Evolutionary conservation across 2,113 vertebrate genomes (phyloP), one percentile per base, ranked within the genome.

Genomic region (Grammomys surdaster): DNA sequence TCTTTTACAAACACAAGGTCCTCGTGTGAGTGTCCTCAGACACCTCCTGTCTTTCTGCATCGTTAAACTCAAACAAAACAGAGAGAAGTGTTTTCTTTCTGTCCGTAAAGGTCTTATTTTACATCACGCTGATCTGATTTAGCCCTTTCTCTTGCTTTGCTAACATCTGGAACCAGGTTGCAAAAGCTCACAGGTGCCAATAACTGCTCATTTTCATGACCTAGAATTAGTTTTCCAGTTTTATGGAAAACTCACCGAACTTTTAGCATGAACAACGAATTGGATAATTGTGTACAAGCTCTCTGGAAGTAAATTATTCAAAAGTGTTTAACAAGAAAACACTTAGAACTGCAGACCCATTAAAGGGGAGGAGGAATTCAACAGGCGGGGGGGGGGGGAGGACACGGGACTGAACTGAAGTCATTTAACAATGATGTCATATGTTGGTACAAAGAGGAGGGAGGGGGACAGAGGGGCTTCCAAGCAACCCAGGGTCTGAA

Each of bases 141-240:
- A 72, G n/a, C 24, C 51, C 17, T 46, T 5, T 58, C 60, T 91
- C 88, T 92, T 22, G 24, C 48, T 82, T 89, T 88, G 48, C 58
- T 85, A 88, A 78, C 67, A 81, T 86, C 84, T 94, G 91, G 86
- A 96, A 87, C 65, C 73, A 22, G 72, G 76, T 4, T 76, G 46
- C 43, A 26, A 33, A 84, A 82, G 26, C 33, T 40, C 20, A 5
- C 46, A 88, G 20, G 85, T 73, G 88, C 77, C 12, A 48, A 65
- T 7, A 20, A 51, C 60, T 40, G 77, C 60, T 73, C 16, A 60
- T 90, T 93, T 90, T 73, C 72, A 96, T 14, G 26, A 51, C 28
- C 82, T 51, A 72, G 67, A 72, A 76, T 69, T 78, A 58, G 54
- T 90, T 89, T 70, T 78, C 72, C 19, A 92, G 6, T 87, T 65